These are phyloP conservation scores for Drosophila neoperkinsi DNA, from an alignment of 2,888 invertebrate genomes.

Conservation along the genomic window DNA sequence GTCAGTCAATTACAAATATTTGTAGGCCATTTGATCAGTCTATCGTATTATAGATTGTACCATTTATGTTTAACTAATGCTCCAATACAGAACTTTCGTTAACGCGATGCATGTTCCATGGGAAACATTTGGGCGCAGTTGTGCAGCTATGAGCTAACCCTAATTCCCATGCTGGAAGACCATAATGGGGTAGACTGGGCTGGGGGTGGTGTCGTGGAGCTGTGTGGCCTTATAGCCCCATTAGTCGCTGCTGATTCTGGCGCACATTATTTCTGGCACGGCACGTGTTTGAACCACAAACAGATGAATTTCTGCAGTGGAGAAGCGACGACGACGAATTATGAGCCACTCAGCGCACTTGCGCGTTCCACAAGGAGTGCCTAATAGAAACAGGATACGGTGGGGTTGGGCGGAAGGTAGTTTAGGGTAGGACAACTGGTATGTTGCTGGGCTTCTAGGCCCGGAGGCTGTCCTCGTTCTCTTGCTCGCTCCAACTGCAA, in stretches of 20 bases:
- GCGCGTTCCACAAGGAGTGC: conserved; percentile 47
- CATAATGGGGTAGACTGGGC: background rate
- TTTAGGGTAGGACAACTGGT: background rate
- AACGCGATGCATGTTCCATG: conserved; percentile 13
- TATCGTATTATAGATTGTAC: background rate
- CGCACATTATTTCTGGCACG: conserved; percentile 70
- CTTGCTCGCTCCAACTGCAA: conserved; percentile 58
- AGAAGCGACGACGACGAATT: conserved; percentile 69
- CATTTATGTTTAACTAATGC: background rate
- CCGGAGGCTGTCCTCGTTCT: conserved; percentile 43
- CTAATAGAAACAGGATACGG: background rate
- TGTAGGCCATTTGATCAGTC: background rate
- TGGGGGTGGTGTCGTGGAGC: background rate
- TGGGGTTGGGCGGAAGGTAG: background rate
- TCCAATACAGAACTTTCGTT: background rate
- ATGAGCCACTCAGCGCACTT: conserved; percentile 79
- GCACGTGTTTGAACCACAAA: conserved; percentile 80
- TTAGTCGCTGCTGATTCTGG: conserved; percentile 67
- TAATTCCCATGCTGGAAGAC: conserved; percentile 10
- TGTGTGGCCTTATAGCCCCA: conserved; percentile 57
- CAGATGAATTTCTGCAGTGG: conserved; percentile 74
- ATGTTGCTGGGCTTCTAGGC: conserved; percentile 30
- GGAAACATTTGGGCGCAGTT: conserved; percentile 29
- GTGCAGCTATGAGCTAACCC: conserved; percentile 15
- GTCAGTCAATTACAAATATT: too few species aligned